Evolutionary conservation across 2,797 vertebrate species (phyloP), one percentile per base, ranked within the genome.

Genomic region (Buphagus erythrorhynchus): DNA sequence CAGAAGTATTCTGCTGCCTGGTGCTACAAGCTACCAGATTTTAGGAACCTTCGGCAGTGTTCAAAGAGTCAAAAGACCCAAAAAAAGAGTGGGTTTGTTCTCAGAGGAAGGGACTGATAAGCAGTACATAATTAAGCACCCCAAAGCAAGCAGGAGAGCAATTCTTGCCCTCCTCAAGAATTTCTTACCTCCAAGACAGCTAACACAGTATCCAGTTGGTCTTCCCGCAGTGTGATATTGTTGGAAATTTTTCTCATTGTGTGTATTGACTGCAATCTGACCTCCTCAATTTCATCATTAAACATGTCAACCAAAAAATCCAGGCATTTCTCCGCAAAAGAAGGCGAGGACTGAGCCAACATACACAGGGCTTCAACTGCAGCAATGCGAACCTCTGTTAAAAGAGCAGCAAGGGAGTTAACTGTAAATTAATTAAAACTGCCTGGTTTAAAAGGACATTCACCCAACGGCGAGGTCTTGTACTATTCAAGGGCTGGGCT

Each of bases 251-350:
- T 99, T 40, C 99, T 98, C 98, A 99, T 98, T 11, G 99, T 99
- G 45, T 99, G 99, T 97, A 99, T 99, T 16, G 99, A 99, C 97
- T 99, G 99, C 80, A 99, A 96, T 22, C 99, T 98, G 78, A 99
- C 99, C 92, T 99, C 99, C 96, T 99, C 99, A 4, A 99, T 99
- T 93, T 99, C 99, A 4, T 99, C 99, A 2, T 99, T 99, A 69
- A 99, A 99, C 99, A 99, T 99, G 97, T 99, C 99, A 6, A 99
- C 99, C 92, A 99, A 97, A 86, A 99, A 99, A 97, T 99, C 99
- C 86, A 99, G 98, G 93, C 99, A 99, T 54, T 99, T 99, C 93
- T 99, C 99, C 0, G 99, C 99, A 45, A 99, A 99, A 79, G 99
- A 98, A 14, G 99, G 94, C 0, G 99, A 99, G 2, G 99, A 99